These are phyloP conservation scores for Xylota sylvarum DNA, from an alignment of 2,888 invertebrate genomes.

Conservation along the genomic window DNA sequence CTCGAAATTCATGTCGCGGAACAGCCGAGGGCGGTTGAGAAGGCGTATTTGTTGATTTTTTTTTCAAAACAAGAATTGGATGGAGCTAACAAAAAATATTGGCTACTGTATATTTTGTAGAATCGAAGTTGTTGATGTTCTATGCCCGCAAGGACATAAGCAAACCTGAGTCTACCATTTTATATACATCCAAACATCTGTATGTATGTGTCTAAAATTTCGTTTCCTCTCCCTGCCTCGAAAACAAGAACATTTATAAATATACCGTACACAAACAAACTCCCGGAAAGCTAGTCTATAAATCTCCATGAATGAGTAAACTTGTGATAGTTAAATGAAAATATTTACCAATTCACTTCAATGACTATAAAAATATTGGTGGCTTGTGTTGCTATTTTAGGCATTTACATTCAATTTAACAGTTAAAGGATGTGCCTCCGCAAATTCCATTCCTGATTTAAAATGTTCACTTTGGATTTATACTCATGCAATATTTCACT, in stretches of 20 bases:
- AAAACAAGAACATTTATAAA: conserved; percentile 3
- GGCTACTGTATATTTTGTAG: too few species aligned
- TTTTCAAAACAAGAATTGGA: neutral
- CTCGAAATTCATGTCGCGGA: neutral
- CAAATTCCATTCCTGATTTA: conserved; percentile 10
- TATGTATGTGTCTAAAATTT: too few species aligned
- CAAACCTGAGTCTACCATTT: neutral
- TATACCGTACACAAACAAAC: neutral
- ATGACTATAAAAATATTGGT: conserved; percentile 1
- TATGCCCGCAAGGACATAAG: conserved; percentile 4
- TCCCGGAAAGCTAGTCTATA: neutral
- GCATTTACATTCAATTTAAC: neutral
- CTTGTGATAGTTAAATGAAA: conserved; percentile 17
- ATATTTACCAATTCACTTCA: conserved; percentile 26
- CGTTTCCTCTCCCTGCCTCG: too few species aligned
- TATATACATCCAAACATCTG: too few species aligned
- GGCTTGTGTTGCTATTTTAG: conserved; percentile 3
- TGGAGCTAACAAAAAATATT: neutral
- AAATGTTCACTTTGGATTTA: conserved; percentile 26
- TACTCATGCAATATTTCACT: conserved; percentile 1
- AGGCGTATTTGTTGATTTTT: neutral
- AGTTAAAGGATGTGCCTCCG: neutral
- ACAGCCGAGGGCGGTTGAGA: neutral
- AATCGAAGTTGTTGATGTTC: neutral
- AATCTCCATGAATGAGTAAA: conserved; percentile 17